Percentiles rank a stretch among this genome's conserved stretches.
phyloP scores from a whole-genome alignment of 2,888 invertebrate species.

The Sicus ferrugineus region DNA sequence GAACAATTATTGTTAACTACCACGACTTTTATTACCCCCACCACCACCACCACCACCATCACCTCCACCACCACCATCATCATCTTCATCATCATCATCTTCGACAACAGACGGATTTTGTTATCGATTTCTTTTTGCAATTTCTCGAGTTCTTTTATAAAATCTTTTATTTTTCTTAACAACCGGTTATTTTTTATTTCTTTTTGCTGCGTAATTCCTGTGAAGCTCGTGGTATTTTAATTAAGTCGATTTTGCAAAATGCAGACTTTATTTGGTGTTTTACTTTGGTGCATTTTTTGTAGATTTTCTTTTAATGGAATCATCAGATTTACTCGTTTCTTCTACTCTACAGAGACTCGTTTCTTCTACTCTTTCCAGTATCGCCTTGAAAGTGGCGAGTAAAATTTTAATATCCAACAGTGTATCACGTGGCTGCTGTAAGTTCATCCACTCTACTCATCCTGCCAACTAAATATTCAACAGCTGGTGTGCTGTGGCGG shows the following conservation, averaged over 20 bases:
- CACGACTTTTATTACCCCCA: too few species aligned
- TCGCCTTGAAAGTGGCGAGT: too few species aligned
- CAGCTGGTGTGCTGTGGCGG: too few species aligned
- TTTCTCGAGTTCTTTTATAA: neutral
- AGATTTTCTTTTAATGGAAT: too few species aligned
- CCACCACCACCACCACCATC: too few species aligned
- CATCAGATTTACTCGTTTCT: too few species aligned
- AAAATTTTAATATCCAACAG: too few species aligned
- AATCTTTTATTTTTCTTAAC: neutral
- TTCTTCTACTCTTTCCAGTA: too few species aligned
- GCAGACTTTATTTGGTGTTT: neutral
- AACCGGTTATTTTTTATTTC: neutral
- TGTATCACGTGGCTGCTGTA: too few species aligned
- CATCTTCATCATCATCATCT: neutral
- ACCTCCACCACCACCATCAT: neutral
- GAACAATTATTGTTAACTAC: neutral
- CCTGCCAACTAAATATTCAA: too few species aligned
- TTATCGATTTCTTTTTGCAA: neutral
- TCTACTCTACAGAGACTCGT: too few species aligned
- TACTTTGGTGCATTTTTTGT: neutral
- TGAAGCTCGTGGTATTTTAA: slow-evolving; percentile 16
- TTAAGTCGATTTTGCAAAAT: slow-evolving; percentile 19
- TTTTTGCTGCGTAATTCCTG: slow-evolving; percentile 1
- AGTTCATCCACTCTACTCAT: too few species aligned
- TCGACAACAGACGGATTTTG: neutral